Conservation (phyloP, 2,888 invertebrate species). For the Ormyrus pomaceus region DNA sequence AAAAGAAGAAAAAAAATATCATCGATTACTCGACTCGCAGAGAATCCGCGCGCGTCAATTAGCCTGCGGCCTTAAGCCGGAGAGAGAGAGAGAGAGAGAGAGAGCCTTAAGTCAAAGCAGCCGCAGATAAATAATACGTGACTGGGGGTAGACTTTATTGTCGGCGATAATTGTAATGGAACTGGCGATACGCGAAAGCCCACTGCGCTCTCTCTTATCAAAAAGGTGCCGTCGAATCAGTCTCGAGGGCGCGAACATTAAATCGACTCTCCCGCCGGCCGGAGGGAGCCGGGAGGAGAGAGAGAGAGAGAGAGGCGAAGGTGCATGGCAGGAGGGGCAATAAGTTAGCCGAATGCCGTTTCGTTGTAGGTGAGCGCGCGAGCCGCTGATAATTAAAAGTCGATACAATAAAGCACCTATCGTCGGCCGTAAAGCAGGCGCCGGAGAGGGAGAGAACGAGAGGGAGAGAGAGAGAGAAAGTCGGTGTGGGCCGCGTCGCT, state of each 20-base stretch:
- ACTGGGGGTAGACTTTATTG: constrained; percentile 56
- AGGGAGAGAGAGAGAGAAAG: constrained; percentile 53
- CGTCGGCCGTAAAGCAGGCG: constrained; percentile 74
- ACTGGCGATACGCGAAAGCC: constrained; percentile 40
- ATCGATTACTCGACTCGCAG: neutral
- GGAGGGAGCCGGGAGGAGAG: constrained; percentile 16
- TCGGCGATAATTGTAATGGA: constrained; percentile 58
- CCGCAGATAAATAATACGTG: constrained; percentile 48
- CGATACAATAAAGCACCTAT: constrained; percentile 76
- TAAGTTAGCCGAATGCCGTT: constrained; percentile 74
- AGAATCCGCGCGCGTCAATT: constrained; percentile 35
- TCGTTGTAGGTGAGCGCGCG: constrained; percentile 72
- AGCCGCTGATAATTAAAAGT: constrained; percentile 75
- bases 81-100: neutral
- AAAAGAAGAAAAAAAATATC: neutral
- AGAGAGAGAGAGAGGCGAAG: constrained; percentile 5
- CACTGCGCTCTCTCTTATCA: constrained; percentile 35
- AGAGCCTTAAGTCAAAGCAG: constrained; percentile 44
- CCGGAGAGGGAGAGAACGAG: constrained; percentile 48
- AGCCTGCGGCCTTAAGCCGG: constrained; percentile 48
- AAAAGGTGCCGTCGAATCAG: constrained; percentile 66
- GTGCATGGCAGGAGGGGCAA: constrained; percentile 58
- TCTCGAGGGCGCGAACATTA: constrained; percentile 63
- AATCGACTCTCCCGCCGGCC: constrained; percentile 51
- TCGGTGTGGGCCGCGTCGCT: constrained; percentile 54